A percentile compares a stretch with the other conserved stretches of the same genome.
phyloP scores from a whole-genome alignment of 2,888 invertebrate genomes.

The Nomada lathburiana region DNA sequence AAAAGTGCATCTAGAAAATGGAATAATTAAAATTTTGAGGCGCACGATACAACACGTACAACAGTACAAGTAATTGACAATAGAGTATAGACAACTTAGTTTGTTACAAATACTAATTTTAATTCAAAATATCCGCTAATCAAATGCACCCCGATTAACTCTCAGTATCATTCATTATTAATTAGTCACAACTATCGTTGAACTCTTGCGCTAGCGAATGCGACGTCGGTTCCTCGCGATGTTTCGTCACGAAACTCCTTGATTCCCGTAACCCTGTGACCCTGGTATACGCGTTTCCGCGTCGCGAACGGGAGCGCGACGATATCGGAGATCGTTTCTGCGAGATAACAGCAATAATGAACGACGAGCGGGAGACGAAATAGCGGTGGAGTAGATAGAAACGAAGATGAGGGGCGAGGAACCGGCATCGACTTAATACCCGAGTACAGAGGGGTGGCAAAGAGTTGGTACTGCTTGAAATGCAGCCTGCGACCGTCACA shows the following conservation, averaged over 20 bases:
- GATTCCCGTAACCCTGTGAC: slow-evolving; percentile 35
- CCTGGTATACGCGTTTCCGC: slow-evolving; percentile 15
- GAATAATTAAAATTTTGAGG: no score
- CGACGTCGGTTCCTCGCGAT: not conserved
- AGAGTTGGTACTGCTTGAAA: slow-evolving; percentile 75
- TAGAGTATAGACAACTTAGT: no score
- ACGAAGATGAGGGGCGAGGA: slow-evolving; percentile 23
- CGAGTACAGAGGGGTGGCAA: slow-evolving; percentile 61
- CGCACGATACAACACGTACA: no score
- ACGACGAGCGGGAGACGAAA: slow-evolving; percentile 21
- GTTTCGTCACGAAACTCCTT: slow-evolving; percentile 16
- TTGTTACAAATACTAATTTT: no score
- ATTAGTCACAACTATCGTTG: not conserved
- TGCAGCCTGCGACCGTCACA: slow-evolving; percentile 70
- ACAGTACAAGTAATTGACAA: no score
- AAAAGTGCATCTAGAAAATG: no score
- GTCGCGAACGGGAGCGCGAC: slow-evolving; percentile 22
- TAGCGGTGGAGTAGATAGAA: slow-evolving; percentile 1
- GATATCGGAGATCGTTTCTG: slow-evolving; percentile 44
- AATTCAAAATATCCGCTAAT: no score
- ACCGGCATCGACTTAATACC: slow-evolving; percentile 69
- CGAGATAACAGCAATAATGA: slow-evolving; percentile 51
- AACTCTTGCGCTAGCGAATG: no score
- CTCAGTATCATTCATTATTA: no score
- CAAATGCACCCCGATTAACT: no score